Percentiles rank a stretch among this genome's conserved stretches.
These are phyloP conservation scores for Periparus ater DNA, from an alignment of 2,797 vertebrate species.

Conservation along the genomic window DNA sequence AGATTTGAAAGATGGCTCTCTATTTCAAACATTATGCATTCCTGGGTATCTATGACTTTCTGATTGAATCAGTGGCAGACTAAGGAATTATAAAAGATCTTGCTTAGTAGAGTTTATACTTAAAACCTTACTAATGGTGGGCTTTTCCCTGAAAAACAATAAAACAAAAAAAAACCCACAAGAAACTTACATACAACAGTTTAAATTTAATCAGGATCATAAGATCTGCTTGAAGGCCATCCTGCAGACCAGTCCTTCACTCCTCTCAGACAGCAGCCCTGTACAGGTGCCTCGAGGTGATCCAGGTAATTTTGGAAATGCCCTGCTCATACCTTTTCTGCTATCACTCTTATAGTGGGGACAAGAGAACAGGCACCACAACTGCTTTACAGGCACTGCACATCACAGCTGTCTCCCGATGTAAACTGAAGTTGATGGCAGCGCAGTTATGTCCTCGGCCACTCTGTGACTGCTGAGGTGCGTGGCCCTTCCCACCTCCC, in stretches of 20 bases:
- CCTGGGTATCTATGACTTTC: neutral
- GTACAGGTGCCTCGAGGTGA: neutral
- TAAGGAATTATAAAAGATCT: neutral
- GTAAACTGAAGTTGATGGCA: neutral
- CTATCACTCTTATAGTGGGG: neutral
- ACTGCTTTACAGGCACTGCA: neutral
- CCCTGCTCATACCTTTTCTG: accelerated
- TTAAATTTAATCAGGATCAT: neutral
- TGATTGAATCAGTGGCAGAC: neutral
- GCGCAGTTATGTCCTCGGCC: neutral
- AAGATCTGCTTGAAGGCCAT: neutral
- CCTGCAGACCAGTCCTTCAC: neutral
- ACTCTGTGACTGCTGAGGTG: neutral
- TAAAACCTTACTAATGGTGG: neutral
- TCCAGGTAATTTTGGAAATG: neutral
- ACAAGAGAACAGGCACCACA: neutral
- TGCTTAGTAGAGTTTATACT: neutral
- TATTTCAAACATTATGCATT: neutral
- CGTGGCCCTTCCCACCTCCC: neutral
- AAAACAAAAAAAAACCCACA: neutral
- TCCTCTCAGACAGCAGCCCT: neutral
- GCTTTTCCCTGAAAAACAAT: neutral
- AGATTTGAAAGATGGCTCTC: neutral
- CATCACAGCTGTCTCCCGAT: neutral
- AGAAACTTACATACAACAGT: neutral